phyloP scores from a whole-genome alignment of 2,888 invertebrate genomes.

The Pseudeuparius sepicola region DNA sequence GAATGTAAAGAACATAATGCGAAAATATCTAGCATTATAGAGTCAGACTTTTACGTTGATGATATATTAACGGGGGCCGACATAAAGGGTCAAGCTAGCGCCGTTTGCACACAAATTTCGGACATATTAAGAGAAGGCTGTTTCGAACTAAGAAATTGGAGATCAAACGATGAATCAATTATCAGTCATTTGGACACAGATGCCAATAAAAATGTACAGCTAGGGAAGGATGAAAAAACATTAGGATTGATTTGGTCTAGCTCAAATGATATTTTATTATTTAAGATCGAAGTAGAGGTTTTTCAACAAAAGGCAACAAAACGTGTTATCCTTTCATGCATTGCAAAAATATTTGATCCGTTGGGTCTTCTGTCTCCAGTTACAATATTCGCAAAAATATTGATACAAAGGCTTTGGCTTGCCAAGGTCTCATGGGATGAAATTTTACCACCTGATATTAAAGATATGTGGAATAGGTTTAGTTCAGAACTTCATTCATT shows the following conservation, averaged over 20 bases:
- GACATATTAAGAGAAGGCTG: conserved; percentile 3
- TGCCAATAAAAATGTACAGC: neutral
- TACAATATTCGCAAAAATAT: no score
- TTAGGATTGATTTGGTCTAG: conserved; percentile 11
- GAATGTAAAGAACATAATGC: conserved; percentile 6
- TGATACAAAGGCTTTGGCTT: no score
- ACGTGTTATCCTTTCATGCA: conserved; percentile 12
- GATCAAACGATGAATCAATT: conserved; percentile 5
- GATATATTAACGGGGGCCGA: conserved; percentile 8
- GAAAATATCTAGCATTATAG: conserved; percentile 6
- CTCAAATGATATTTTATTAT: conserved; percentile 2
- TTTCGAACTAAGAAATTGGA: conserved; percentile 10
- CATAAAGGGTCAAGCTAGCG: conserved; percentile 3
- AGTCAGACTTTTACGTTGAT: conserved; percentile 12
- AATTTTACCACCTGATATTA: no score
- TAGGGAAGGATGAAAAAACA: conserved; percentile 6
- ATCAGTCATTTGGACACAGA: conserved; percentile 4
- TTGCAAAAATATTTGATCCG: conserved; percentile 18
- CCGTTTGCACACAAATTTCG: conserved; percentile 1
- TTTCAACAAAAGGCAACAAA: conserved; percentile 3
- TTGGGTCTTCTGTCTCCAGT: conserved; percentile 16
- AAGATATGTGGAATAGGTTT: no score
- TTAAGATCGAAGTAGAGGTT: conserved; percentile 7
- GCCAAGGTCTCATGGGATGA: no score
- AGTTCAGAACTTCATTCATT: no score